Evolutionary conservation across 2,888 invertebrate species (phyloP).

Genomic region (Mayetiola destructor): DNA sequence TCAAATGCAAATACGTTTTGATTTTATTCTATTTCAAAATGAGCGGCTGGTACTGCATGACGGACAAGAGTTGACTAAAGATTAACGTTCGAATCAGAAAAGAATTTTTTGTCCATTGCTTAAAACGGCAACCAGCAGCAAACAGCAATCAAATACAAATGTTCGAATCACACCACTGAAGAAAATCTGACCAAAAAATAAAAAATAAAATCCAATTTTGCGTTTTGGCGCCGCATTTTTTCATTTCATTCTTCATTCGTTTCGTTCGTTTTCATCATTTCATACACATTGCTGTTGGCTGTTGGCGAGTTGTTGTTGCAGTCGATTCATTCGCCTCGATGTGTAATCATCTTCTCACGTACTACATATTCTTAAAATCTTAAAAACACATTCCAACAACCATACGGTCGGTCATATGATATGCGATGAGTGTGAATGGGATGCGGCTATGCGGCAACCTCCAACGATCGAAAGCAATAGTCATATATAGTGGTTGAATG

Average conservation of each 20-base stretch:
- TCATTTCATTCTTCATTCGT: neutral
- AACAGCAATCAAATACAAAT: no score
- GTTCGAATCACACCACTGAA: no score
- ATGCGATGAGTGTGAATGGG: neutral
- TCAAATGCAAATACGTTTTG: no score
- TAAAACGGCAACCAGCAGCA: no score
- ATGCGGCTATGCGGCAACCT: neutral
- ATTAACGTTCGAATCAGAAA: no score
- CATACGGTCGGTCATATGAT: constrained; percentile 10
- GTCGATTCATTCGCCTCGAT: constrained; percentile 6
- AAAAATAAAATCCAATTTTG: constrained; percentile 12
- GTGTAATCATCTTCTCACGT: constrained; percentile 1
- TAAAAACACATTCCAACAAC: constrained; percentile 4
- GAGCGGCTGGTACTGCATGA: no score
- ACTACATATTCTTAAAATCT: constrained; percentile 7
- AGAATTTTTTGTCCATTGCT: no score
- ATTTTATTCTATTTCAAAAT: no score
- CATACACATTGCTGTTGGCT: neutral
- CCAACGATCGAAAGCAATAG: neutral
- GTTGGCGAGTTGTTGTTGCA: neutral
- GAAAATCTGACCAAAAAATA: no score
- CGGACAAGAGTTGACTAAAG: no score
- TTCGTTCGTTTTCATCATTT: no score
- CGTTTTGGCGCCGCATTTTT: constrained; percentile 13
- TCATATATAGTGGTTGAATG: neutral